Evolutionary conservation across 35 echinoderm and acorn worm species (phyloP), one percentile per base, ranked within the genome.

Genomic region (Ophiothrix spiculata): DNA sequence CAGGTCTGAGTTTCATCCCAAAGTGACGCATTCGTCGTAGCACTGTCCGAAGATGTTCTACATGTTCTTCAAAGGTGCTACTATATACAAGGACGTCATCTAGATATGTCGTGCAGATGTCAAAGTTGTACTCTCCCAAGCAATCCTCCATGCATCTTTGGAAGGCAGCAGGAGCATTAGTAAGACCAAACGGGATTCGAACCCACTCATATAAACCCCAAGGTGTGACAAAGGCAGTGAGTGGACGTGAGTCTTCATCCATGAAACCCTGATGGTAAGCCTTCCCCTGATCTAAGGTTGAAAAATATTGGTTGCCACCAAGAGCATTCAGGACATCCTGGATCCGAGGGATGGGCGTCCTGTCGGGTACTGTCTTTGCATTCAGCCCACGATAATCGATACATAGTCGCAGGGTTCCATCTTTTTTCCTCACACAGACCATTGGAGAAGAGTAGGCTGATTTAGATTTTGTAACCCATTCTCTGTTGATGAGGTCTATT

Each of bases 391-490:
- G 75, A 76, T 87, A 87, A 34, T 87, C 75, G 12, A 63, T 23
- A 31, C 87, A 89, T 4, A 89, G 56, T 37, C 87, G 87, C 1
- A 89, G 21, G 34, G 75, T 83, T 12, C 85, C 85, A 46, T 87
- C 85, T 35, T 87, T 87, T 40, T 87, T 87, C 0, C 85, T 74
- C 25, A 87, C 85, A 87, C 85, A 87, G 6, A 87, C 85, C 21
- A 87, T 46, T 21, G 85, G 85, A 32, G 74, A 87, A 28, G 85
- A 87, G 39, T 77, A 86, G 0, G 88, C 39, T 16, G 88, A 90
- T 40, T 69, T 77, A 0, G 88, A 90, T 33, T 90, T 90, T n/a
- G 32, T 32, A 28, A 90, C 84, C 88, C 88, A 90, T 35, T 37
- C 80, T 33, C 56, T 38, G 21, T 69, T 56, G 10, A 90, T 64